Evolutionary conservation across 2,888 invertebrate species (phyloP).

Genomic region (Cheiracanthium punctorium): DNA sequence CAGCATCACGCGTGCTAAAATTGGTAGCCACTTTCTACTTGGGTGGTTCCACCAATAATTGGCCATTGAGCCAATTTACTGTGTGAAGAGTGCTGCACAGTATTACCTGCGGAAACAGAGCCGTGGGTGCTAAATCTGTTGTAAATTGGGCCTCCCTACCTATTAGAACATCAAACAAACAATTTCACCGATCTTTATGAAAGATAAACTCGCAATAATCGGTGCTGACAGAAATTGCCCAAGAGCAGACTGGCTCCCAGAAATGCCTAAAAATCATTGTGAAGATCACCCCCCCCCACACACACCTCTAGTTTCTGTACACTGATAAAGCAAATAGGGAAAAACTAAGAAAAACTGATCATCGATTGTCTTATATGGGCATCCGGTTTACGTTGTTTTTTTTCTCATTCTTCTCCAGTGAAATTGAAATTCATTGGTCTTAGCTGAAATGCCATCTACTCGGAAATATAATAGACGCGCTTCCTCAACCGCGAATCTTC

Average conservation of each 20-base stretch:
- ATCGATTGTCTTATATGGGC: neutral
- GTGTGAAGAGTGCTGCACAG: slow-evolving; percentile 24
- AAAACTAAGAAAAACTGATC: neutral
- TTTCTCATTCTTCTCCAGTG: neutral
- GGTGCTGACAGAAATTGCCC: slow-evolving; percentile 29
- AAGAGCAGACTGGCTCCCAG: neutral
- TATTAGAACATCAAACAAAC: slow-evolving; percentile 57
- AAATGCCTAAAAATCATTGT: neutral
- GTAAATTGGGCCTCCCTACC: slow-evolving; percentile 47
- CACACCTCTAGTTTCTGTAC: neutral
- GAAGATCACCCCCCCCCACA: neutral
- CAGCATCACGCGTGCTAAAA: neutral
- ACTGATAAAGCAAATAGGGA: neutral
- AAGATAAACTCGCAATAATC: slow-evolving; percentile 45
- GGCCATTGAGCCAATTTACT: slow-evolving; percentile 35
- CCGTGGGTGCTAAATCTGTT: slow-evolving; percentile 57
- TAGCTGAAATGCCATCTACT: no score
- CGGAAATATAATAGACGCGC: no score
- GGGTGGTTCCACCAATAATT: slow-evolving; percentile 51
- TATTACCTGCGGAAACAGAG: neutral
- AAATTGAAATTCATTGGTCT: no score
- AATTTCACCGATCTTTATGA: slow-evolving; percentile 18
- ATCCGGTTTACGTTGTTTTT: neutral
- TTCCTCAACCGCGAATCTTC: no score
- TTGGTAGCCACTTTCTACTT: slow-evolving; percentile 42